Evolutionary conservation across 2,797 vertebrate genomes (phyloP), one percentile per base, ranked within the genome.

Genomic region (Phylloscopus collybita): DNA sequence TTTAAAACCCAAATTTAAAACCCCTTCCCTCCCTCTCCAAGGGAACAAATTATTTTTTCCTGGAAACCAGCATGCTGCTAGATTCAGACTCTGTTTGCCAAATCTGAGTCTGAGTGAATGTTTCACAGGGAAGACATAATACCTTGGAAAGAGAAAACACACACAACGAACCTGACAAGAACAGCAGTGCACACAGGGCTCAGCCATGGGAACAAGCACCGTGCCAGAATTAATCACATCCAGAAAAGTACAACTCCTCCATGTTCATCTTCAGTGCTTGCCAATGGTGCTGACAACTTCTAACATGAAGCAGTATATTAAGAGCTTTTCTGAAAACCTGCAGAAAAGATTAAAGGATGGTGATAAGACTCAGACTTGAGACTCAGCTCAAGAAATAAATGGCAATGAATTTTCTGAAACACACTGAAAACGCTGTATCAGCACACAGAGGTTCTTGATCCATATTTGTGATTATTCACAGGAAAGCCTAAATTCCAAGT

Each of bases 111-210:
- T 88, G 87, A 70, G 88, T 70, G 69, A 90, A 60, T 66, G 61
- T 89, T 91, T 86, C 82, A 64, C 61, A 84, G 87, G n/a, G 70
- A 91, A 91, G 80, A 79, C 70, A 83, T 76, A 90, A 89, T 84
- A 86, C 85, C 49, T 66, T 75, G 84, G 86, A 93, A 94, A 75
- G 62, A 38, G 80, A 93, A 95, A 93, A 87, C 40, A 81, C 71
- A 79, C 76, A 54, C 83, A 94, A 91, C 5, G 0, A 92, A 92
- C 81, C 84, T 86, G 84, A 96, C 92, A 92, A 94, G 93, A 96
- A 93, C 88, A 95, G 93, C 91, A 94, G 81, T 65, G 78, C 71
- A 86, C 85, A 74, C 53, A 65, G 79, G 79, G 72, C 61, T 91
- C 13, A 86, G 65, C 76, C 91, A 92, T 49, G 85, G 95, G 89